Evolutionary conservation across 2,113 vertebrate genomes (phyloP).

Genomic region (Aplodontia rufa): DNA sequence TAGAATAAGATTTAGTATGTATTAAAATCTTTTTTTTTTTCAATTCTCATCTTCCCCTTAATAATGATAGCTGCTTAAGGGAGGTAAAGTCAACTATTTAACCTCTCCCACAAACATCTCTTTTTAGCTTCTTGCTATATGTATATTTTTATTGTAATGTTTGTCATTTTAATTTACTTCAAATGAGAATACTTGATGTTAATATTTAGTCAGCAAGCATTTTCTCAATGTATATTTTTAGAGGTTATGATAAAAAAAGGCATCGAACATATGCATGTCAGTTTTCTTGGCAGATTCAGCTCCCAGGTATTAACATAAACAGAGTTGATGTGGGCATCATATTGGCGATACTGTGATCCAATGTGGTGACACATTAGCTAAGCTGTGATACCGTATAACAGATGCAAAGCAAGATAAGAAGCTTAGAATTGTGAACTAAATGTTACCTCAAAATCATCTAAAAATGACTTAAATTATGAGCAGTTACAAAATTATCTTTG

Average conservation of each 20-base stretch:
- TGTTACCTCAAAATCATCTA: conserved; percentile 5
- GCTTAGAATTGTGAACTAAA: background rate
- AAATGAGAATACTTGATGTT: background rate
- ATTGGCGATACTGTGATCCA: background rate
- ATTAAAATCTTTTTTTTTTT: background rate
- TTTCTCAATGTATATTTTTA: conserved; percentile 42
- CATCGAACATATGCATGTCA: conserved; percentile 8
- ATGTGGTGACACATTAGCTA: background rate
- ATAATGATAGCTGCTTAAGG: background rate
- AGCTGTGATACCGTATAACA: conserved; percentile 25
- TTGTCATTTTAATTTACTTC: conserved; percentile 46
- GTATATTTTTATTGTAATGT: background rate
- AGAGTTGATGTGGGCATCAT: background rate
- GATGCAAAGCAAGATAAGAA: conserved; percentile 43
- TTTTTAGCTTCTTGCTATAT: background rate
- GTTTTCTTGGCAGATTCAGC: conserved; percentile 49
- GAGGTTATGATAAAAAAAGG: conserved; percentile 50
- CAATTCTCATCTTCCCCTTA: background rate
- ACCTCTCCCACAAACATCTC: background rate
- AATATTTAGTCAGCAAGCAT: conserved; percentile 52
- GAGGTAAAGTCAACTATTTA: background rate
- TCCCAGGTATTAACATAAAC: conserved; percentile 49
- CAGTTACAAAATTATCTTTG: background rate
- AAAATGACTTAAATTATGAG: conserved; percentile 8
- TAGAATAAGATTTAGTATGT: background rate